Base-by-base conservation (phyloP, 35 echinoderm and acorn worm species). In the Hemicentrotus pulcherrimus region DNA sequence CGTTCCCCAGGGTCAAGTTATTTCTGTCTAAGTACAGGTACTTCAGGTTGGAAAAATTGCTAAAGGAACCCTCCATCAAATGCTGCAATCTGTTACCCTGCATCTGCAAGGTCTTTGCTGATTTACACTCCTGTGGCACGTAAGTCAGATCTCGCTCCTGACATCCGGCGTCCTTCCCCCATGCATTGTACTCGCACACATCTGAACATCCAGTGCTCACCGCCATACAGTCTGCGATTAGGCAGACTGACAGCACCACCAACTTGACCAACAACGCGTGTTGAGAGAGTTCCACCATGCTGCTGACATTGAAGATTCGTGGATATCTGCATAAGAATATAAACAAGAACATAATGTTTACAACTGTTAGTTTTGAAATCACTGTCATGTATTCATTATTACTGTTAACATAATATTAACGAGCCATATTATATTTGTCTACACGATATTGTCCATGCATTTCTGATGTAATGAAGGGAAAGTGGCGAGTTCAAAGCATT, bases 161-260 rank as follows among this genome's bases (percentile, higher is more conserved):
- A 59, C 92, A 94, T 10, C 35, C 14, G 32, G 92, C 92, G 6
- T 46, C 41, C 48, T 94, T 94, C 92, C 47, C 92, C 92, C 92
- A 94, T 46, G 15, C 92, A 47, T 94, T 18, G 55, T 55, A 94
- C 14, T 94, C 92, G 47, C 92, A 94, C 47, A 61, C 55, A 61
- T 55, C 55, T 4, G 46, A 55, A 55, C 92, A 94, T 31, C 47
- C 92, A 55, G 14, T 61, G 46, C 92, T 94, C 14, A 48, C 92
- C 88, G 16, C 88, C 65, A 15, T 22, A 78, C 65, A 4, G 28
- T 8, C 65, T 78, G 22, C 22, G 65, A n/a, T 78, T 4, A 22
- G n/a, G 65, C 65, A 78, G 65, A 78, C 52, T 59, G 70, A 86
- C 86, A 90, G 32, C 88, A 10, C 32, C 88, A 90, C 46, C 88